A percentile compares a stretch with the other conserved stretches of the same genome.
Conservation (phyloP, 2,888 invertebrate genomes). For the Lacanobia wlatinum region DNA sequence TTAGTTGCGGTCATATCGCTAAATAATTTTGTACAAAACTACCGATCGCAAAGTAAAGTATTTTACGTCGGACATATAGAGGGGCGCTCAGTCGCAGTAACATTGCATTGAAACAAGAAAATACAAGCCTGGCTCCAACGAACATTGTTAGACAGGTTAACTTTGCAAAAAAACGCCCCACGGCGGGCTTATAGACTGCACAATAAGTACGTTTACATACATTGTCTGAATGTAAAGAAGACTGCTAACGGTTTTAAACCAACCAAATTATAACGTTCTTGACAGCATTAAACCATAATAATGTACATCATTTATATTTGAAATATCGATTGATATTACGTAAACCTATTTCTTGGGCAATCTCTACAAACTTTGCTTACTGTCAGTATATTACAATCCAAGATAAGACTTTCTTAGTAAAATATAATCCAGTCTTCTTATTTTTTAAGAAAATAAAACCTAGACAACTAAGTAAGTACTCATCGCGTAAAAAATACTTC, state of each 20-base stretch:
- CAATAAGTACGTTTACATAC: constrained; percentile 29
- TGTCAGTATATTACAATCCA: constrained; percentile 17
- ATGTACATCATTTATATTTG: not conserved
- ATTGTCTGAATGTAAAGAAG: constrained; percentile 16
- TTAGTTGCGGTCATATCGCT: not conserved
- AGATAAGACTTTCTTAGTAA: constrained; percentile 3
- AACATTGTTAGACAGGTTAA: constrained; percentile 41
- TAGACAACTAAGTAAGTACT: constrained; percentile 37
- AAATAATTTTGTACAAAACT: constrained; percentile 13
- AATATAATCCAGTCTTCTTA: constrained; percentile 27
- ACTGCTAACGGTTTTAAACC: not conserved
- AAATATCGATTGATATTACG: constrained; percentile 6
- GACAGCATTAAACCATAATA: constrained; percentile 1
- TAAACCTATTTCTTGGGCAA: constrained; percentile 38
- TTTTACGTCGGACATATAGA: constrained; percentile 30
- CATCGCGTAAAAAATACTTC: constrained; percentile 11
- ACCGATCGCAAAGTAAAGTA: not conserved
- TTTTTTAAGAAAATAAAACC: constrained; percentile 23
- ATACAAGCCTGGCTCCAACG: constrained; percentile 37
- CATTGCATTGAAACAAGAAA: constrained; percentile 39
- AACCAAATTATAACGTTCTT: constrained; percentile 11
- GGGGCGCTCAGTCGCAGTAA: constrained; percentile 44
- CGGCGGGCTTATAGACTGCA: not conserved
- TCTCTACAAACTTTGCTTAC: constrained; percentile 30
- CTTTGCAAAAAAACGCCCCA: constrained; percentile 23